These are phyloP conservation scores for Chelmon rostratus DNA, from an alignment of 2,797 vertebrate species.

Conservation along the genomic window DNA sequence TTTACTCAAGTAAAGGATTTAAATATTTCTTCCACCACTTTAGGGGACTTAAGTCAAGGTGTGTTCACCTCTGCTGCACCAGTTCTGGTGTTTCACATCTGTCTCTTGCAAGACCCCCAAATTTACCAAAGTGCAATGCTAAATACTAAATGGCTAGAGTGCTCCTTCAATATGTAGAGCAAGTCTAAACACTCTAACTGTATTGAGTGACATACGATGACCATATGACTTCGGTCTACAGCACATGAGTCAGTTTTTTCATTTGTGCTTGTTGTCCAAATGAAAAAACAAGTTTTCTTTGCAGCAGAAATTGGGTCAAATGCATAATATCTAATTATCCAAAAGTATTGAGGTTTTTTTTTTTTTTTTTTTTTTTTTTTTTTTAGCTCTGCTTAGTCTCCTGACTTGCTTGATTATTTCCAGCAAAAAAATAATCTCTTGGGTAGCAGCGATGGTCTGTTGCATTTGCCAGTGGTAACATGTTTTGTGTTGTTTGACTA, in stretches of 20 bases:
- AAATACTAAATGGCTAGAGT: not conserved
- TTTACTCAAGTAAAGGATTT: not conserved
- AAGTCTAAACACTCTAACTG: not conserved
- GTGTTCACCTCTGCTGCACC: not conserved
- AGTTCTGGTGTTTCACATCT: not conserved
- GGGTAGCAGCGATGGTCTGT: too few species aligned
- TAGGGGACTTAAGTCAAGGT: constrained; percentile 1
- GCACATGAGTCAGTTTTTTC: not conserved
- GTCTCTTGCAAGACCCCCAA: not conserved
- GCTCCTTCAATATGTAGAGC: not conserved
- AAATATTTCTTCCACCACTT: not conserved
- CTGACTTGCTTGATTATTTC: not conserved
- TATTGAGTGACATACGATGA: not conserved
- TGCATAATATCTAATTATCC: not conserved
- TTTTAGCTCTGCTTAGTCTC: not conserved
- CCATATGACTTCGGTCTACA: not conserved
- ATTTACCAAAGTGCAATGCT: not conserved
- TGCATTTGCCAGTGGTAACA: too few species aligned
- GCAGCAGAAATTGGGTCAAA: not conserved
- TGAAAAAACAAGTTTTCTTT: too few species aligned
- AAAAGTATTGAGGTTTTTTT: not conserved
- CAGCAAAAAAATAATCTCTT: not conserved
- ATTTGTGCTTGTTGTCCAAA: not conserved
- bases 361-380: too few species aligned
- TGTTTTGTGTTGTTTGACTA: constrained; percentile 65